A percentile compares a stretch with the other conserved stretches of the same genome.
Evolutionary conservation across 2,888 invertebrate species (phyloP).

Genomic region (Muscina levida): DNA sequence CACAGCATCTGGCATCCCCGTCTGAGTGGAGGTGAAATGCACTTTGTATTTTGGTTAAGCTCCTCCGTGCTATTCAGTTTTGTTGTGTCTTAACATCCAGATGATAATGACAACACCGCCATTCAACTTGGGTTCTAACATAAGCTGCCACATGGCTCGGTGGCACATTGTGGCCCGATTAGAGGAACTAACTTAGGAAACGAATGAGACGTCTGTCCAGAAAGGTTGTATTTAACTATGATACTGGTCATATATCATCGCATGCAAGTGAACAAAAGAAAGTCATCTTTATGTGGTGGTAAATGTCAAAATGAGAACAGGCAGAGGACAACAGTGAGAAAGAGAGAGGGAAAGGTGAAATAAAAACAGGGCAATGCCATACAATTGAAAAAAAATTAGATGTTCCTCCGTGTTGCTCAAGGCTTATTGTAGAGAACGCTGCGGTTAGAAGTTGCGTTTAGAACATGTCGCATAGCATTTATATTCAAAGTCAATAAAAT

Average conservation of each 20-base stretch:
- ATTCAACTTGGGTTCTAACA: constrained; percentile 44
- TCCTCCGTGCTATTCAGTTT: neutral
- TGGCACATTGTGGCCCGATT: neutral
- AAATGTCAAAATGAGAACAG: constrained; percentile 44
- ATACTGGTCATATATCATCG: constrained; percentile 58
- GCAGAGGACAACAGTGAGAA: no score
- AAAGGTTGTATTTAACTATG: constrained; percentile 48
- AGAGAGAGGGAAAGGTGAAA: constrained; percentile 47
- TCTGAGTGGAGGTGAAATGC: neutral
- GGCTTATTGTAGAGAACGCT: no score
- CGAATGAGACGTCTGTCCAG: no score
- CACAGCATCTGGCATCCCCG: neutral
- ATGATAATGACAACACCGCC: constrained; percentile 62
- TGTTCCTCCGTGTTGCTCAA: no score
- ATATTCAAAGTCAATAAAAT: no score
- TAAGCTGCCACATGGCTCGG: neutral
- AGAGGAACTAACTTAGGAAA: no score
- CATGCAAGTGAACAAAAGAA: constrained; percentile 61
- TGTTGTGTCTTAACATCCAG: constrained; percentile 43
- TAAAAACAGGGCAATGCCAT: constrained; percentile 41
- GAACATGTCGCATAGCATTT: no score
- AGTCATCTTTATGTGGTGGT: constrained; percentile 41
- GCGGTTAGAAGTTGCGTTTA: no score
- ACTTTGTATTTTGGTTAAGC: neutral
- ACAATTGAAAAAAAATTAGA: no score